Evolutionary conservation across 2,888 invertebrate species (phyloP).

Genomic region (Drosophila longiperda): DNA sequence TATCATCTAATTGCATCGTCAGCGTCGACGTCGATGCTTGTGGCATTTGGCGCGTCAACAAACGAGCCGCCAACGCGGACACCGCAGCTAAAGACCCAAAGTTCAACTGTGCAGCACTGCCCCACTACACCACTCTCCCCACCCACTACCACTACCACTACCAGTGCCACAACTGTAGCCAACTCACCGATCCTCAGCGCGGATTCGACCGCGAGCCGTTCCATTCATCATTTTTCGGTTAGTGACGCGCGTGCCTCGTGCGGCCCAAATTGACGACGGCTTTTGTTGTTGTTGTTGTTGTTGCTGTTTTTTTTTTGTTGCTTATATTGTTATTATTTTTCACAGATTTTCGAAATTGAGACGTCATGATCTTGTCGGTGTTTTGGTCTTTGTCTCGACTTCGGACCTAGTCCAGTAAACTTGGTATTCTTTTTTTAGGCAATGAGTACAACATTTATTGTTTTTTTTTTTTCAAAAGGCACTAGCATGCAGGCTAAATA

Average conservation of each 20-base stretch:
- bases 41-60: conserved; percentile 79
- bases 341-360: conserved; percentile 71
- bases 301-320: background rate
- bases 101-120: conserved; percentile 39
- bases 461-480: conserved; percentile 50
- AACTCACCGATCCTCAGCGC: conserved; percentile 26
- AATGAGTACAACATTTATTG: conserved; percentile 72
- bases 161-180: conserved; percentile 8
- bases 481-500: conserved; percentile 49
- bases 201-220: conserved; percentile 59
- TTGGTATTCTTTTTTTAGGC: conserved; percentile 9
- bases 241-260: conserved; percentile 80
- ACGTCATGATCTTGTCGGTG: conserved; percentile 67
- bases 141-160: conserved; percentile 7
- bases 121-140: conserved; percentile 22
- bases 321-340: conserved; percentile 25
- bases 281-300: conserved; percentile 27
- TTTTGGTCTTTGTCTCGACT: conserved; percentile 31
- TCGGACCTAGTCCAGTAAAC: conserved; percentile 27
- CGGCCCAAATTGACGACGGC: conserved; percentile 61
- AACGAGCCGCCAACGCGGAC: conserved; percentile 73
- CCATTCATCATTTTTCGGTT: conserved; percentile 77
- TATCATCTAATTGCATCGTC: conserved; percentile 78
- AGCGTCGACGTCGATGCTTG: conserved; percentile 49
- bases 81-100: conserved; percentile 47